These are phyloP conservation scores for Callosobruchus maculatus DNA, from an alignment of 2,888 invertebrate genomes.

Conservation along the genomic window DNA sequence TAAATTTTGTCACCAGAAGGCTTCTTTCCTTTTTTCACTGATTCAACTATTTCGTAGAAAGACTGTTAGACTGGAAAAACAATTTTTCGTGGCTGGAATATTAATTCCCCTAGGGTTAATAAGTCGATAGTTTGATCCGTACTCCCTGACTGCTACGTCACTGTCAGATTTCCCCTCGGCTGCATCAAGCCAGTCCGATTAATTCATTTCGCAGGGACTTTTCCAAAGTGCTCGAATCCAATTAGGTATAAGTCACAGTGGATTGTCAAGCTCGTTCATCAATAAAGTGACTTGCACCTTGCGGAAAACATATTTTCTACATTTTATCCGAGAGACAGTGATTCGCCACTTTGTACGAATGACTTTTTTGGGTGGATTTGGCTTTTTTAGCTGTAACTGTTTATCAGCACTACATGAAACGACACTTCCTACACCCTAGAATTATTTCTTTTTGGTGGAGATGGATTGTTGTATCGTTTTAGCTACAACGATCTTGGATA, in stretches of 20 bases:
- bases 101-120: no score
- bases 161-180: constrained; percentile 17
- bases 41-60: no score
- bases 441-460: constrained; percentile 12
- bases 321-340: constrained; percentile 33
- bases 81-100: no score
- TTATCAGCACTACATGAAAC: constrained; percentile 19
- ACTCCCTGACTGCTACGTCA: neutral
- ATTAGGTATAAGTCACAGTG: constrained; percentile 46
- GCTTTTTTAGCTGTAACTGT: constrained; percentile 18
- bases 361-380: constrained; percentile 11
- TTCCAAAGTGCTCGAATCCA: constrained; percentile 40
- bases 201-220: constrained; percentile 42
- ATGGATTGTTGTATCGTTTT: neutral
- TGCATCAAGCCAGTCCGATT: constrained; percentile 39
- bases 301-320: constrained; percentile 28
- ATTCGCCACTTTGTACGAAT: constrained; percentile 33
- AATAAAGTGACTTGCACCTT: constrained; percentile 29
- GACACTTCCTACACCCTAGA: constrained; percentile 18
- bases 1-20: no score
- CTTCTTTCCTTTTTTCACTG: no score
- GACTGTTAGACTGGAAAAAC: no score
- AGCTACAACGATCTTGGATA: no score
- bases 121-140: neutral
- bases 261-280: constrained; percentile 27